Conservation (phyloP, 2,797 vertebrate species). For the Enteromius fasciolatus region DNA sequence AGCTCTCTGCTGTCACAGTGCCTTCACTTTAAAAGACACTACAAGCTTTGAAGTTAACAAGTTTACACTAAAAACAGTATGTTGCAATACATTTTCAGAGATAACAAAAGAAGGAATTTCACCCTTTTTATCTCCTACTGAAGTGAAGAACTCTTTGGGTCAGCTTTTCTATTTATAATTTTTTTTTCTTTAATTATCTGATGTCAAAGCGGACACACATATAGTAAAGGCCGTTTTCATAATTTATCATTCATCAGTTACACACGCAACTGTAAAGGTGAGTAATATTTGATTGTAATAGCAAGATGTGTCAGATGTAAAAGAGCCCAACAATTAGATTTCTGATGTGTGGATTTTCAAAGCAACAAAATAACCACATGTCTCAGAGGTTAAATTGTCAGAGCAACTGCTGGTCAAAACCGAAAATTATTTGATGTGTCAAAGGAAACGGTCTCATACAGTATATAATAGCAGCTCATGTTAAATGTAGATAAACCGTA, state of each 20-base stretch:
- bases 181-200: background rate
- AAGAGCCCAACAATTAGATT: conserved; percentile 1
- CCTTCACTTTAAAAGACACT: conserved; percentile 29
- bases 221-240: too few species aligned
- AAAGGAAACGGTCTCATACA: background rate
- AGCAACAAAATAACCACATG: conserved; percentile 7
- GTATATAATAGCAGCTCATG: background rate
- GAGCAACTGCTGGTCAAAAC: conserved; percentile 8
- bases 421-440: background rate
- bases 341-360: conserved; percentile 1
- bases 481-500: background rate
- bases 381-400: conserved; percentile 7
- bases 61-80: conserved; percentile 25
- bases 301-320: background rate
- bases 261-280: background rate
- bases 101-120: conserved; percentile 7
- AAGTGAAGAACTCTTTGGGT: background rate
- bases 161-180: background rate
- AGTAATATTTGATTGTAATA: conserved; percentile 23
- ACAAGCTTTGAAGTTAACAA: conserved; percentile 32
- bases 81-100: background rate
- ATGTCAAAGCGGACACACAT: background rate
- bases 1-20: conserved; percentile 15
- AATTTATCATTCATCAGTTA: too few species aligned
- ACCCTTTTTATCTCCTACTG: background rate